Conservation (phyloP, 2,888 invertebrate species). For the Drepanosiphum platanoidis region DNA sequence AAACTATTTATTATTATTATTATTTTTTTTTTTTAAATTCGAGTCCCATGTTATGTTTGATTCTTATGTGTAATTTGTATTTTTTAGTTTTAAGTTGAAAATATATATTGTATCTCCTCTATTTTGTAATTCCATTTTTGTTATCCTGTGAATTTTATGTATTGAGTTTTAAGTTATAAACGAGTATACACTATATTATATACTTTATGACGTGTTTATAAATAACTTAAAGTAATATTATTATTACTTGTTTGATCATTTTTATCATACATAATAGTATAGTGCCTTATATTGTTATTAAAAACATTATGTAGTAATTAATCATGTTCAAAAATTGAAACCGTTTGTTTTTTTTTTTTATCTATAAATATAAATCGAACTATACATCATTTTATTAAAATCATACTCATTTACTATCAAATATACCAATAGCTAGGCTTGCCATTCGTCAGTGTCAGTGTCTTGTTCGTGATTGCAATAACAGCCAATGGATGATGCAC, state of each 20-base stretch:
- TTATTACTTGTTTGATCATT: conserved; percentile 21
- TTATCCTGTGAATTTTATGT: conserved; percentile 34
- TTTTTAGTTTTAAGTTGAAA: neutral
- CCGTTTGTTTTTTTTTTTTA: conserved; percentile 30
- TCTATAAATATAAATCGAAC: conserved; percentile 20
- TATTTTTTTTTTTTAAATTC: neutral
- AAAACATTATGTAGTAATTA: conserved; percentile 23
- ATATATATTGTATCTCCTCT: neutral
- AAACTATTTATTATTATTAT: conserved; percentile 19
- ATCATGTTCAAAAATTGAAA: conserved; percentile 25
- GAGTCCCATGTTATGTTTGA: conserved; percentile 43
- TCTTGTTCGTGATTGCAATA: too few relatives aligned
- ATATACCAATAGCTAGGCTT: too few relatives aligned
- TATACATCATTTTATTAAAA: neutral
- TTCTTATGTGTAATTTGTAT: conserved; percentile 33
- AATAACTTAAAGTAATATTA: neutral
- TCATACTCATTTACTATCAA: too few relatives aligned
- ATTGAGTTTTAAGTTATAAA: conserved; percentile 39
- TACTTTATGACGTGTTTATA: conserved; percentile 1
- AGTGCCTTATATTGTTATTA: conserved; percentile 53
- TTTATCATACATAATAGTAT: neutral
- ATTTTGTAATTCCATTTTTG: conserved; percentile 24
- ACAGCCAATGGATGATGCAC: too few relatives aligned
- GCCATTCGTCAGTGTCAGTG: too few relatives aligned
- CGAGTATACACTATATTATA: conserved; percentile 18